phyloP scores from a whole-genome alignment of 2,888 invertebrate species.

The Deilephila porcellus region DNA sequence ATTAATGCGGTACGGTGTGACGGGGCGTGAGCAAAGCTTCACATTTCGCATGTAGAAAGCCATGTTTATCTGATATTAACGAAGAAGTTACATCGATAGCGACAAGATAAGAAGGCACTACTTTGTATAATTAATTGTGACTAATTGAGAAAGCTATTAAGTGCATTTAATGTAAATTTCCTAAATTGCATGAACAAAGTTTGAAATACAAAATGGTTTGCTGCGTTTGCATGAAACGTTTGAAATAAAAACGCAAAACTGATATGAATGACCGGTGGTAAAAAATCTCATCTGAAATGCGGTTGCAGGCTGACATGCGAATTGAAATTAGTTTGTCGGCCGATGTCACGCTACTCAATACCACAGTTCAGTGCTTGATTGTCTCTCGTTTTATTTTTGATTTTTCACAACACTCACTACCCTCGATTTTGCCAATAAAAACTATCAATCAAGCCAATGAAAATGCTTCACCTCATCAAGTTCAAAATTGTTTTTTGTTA shows the following conservation, averaged over 20 bases:
- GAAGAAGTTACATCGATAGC: slow-evolving; percentile 67
- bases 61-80: slow-evolving; percentile 65
- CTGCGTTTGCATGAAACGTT: background rate
- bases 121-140: slow-evolving; percentile 74
- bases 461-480: too few species aligned
- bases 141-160: slow-evolving; percentile 69
- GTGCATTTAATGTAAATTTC: slow-evolving; percentile 53
- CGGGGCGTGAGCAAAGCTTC: slow-evolving; percentile 78
- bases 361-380: slow-evolving; percentile 3
- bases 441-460: background rate
- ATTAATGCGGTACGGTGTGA: slow-evolving; percentile 77
- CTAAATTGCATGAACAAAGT: slow-evolving; percentile 50
- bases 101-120: slow-evolving; percentile 65
- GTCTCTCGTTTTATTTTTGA: background rate
- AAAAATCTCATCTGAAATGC: slow-evolving; percentile 64
- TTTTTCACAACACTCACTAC: background rate
- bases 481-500: too few species aligned
- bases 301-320: slow-evolving; percentile 61
- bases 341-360: slow-evolving; percentile 46
- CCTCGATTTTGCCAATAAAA: background rate
- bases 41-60: slow-evolving; percentile 74
- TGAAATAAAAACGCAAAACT: background rate
- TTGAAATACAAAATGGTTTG: slow-evolving; percentile 32
- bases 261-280: slow-evolving; percentile 40
- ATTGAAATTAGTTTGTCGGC: slow-evolving; percentile 68